Evolutionary conservation across 1,140 invertebrate genomes (phyloP).

Genomic region (Trachelipus rathkii): DNA sequence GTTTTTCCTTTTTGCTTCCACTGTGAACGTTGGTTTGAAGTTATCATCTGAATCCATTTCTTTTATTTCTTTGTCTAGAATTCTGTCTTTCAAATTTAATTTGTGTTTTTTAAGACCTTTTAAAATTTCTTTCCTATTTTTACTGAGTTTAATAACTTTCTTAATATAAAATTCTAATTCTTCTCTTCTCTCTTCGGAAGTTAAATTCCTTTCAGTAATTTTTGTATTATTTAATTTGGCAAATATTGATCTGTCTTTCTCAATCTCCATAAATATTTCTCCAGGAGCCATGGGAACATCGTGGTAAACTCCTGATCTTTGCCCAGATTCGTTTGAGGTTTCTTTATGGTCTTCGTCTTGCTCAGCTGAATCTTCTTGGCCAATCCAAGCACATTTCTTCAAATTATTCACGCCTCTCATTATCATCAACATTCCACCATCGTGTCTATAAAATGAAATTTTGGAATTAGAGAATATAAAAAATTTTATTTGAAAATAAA

Average conservation of each 20-base stretch:
- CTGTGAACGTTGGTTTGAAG: background rate
- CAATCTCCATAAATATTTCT: background rate
- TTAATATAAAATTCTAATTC: constrained; percentile 6
- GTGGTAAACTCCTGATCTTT: background rate
- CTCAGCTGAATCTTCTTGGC: constrained; percentile 59
- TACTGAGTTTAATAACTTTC: constrained; percentile 9
- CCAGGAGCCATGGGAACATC: background rate
- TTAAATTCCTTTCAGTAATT: background rate
- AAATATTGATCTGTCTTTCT: background rate
- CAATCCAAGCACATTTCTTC: constrained; percentile 73
- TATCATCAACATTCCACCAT: constrained; percentile 68
- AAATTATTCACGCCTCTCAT: constrained; percentile 70
- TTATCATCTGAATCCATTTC: background rate
- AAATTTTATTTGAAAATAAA: too few relatives aligned
- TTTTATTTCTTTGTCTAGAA: background rate
- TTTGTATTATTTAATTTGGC: background rate
- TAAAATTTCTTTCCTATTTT: constrained; percentile 5
- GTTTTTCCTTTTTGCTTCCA: background rate
- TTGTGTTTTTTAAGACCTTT: background rate
- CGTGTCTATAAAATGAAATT: constrained; percentile 58
- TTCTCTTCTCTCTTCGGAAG: background rate
- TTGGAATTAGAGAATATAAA: too few relatives aligned
- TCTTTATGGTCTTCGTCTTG: constrained; percentile 33
- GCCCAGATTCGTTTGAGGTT: constrained; percentile 22
- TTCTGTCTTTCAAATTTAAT: background rate